Percentiles rank a stretch among this genome's conserved stretches.
Evolutionary conservation across 53 echinoderm and acorn worm genomes (phyloP).

Genomic region (Mesocentrotus franciscanus): DNA sequence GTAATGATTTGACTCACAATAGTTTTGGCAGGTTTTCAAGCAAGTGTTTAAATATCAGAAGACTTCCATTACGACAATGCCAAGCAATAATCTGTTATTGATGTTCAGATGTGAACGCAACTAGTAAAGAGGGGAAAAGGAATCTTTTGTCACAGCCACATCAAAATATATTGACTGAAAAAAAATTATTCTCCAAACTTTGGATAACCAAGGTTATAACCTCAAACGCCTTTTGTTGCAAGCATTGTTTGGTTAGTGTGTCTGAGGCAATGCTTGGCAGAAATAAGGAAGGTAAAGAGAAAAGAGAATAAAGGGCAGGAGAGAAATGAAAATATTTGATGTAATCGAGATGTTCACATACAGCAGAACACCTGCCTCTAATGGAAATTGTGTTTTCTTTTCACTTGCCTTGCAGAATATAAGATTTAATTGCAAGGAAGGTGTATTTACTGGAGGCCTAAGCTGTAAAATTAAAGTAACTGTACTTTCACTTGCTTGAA

Average conservation of each 20-base stretch:
- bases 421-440: background rate
- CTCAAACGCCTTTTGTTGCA: conserved; percentile 5
- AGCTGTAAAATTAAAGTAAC: background rate
- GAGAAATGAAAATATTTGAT: conserved; percentile 48
- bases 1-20: background rate
- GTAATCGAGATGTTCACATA: conserved; percentile 33
- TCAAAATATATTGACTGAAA: background rate
- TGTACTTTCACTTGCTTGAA: background rate
- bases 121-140: background rate
- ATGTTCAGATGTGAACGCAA: background rate
- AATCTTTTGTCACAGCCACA: background rate
- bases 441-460: background rate
- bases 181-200: background rate
- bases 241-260: conserved; percentile 17
- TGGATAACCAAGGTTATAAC: conserved; percentile 22
- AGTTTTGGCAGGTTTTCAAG: background rate
- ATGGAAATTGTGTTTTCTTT: conserved; percentile 9
- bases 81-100: background rate
- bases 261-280: conserved; percentile 26
- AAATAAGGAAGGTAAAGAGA: conserved; percentile 11
- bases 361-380: background rate
- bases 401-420: background rate
- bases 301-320: background rate
- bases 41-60: background rate
- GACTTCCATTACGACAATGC: background rate